phyloP scores from a whole-genome alignment of 92 coral and sea anemone genomes.

The Isaurus tuberculatus region DNA sequence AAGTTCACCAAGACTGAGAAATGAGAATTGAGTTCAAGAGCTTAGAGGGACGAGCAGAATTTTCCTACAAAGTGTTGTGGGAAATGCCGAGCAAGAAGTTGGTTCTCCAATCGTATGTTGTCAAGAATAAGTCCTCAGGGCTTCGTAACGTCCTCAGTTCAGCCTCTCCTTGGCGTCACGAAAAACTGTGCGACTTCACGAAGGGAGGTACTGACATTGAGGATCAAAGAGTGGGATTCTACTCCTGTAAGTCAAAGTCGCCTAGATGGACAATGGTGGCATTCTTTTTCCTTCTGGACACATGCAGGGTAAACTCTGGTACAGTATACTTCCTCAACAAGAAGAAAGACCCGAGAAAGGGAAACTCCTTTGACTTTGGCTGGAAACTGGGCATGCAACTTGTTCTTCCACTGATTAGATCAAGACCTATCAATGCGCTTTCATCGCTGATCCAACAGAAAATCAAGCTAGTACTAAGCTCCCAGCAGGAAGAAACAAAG shows the following conservation, averaged over 20 bases:
- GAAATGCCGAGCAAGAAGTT: constrained; percentile 28
- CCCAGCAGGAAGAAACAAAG: not conserved
- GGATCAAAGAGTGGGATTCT: constrained; percentile 36
- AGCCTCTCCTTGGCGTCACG: constrained; percentile 37
- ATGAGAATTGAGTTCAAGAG: constrained; percentile 50
- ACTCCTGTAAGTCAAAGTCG: constrained; percentile 41
- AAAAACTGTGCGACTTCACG: constrained; percentile 54
- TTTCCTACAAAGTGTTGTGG: constrained; percentile 22
- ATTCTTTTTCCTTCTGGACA: constrained; percentile 45
- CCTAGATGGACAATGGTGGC: constrained; percentile 51
- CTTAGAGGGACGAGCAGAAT: constrained; percentile 4
- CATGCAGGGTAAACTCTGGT: constrained; percentile 30
- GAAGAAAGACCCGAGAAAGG: no score
- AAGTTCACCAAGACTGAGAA: no score
- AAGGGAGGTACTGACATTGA: constrained; percentile 44
- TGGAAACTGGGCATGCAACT: constrained; percentile 34
- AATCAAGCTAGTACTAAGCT: constrained; percentile 14
- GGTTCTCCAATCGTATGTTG: constrained; percentile 49
- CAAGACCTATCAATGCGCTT: constrained; percentile 12
- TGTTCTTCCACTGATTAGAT: constrained; percentile 21
- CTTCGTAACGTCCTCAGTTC: constrained; percentile 44
- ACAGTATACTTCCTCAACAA: no score
- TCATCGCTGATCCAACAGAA: constrained; percentile 37
- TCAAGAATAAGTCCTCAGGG: constrained; percentile 30
- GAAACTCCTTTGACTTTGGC: not conserved